A percentile compares a stretch with the other conserved stretches of the same genome.
phyloP scores from a whole-genome alignment of 2,113 vertebrate genomes.

The Vireo altiloquus region DNA sequence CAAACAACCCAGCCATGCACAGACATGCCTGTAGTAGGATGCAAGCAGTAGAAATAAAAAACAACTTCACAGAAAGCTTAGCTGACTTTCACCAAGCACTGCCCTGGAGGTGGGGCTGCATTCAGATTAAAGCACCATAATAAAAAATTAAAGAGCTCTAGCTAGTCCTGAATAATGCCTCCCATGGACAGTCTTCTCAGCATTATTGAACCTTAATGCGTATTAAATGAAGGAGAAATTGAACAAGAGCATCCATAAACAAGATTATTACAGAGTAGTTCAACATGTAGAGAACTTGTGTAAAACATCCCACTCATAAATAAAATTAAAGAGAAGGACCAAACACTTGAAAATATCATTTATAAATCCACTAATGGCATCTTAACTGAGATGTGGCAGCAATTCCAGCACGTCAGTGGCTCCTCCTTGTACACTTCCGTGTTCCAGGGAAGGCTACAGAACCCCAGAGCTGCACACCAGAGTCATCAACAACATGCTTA shows the following conservation, averaged over 20 bases:
- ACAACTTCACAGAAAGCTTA: background rate
- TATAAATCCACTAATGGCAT: background rate
- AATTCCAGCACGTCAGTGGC: fast-evolving
- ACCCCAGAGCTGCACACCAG: background rate
- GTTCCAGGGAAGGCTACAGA: background rate
- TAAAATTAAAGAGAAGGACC: background rate
- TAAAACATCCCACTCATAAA: fast-evolving
- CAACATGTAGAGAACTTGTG: fast-evolving
- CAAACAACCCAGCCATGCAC: background rate
- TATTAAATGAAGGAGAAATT: background rate
- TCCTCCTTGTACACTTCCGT: fast-evolving
- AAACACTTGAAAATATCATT: fast-evolving
- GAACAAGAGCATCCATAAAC: background rate
- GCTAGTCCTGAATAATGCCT: background rate
- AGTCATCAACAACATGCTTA: background rate
- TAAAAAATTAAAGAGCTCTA: background rate
- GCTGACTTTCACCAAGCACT: background rate
- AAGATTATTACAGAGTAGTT: background rate
- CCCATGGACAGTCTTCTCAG: fast-evolving
- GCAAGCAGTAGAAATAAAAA: background rate
- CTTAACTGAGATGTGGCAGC: background rate
- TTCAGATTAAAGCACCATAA: background rate
- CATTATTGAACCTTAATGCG: background rate
- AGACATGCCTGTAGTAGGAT: fast-evolving
- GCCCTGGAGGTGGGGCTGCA: background rate